These are phyloP conservation scores for Eclectus roratus DNA, from an alignment of 2,113 vertebrate genomes.

Conservation along the genomic window DNA sequence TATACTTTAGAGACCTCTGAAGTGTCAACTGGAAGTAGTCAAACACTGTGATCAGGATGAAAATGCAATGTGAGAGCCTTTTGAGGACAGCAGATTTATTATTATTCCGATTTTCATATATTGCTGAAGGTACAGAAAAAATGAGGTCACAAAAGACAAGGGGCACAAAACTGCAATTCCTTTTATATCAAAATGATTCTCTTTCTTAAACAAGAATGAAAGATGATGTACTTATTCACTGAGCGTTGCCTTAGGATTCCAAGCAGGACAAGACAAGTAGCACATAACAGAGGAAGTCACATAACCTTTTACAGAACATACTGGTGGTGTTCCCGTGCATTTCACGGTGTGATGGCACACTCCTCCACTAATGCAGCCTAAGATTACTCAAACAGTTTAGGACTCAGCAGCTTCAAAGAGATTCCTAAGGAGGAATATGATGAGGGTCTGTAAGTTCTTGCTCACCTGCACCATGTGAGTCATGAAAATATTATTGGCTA, in stretches of 20 bases:
- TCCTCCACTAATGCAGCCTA: background rate
- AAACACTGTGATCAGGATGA: background rate
- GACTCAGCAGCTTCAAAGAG: background rate
- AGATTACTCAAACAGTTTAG: background rate
- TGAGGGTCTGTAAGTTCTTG: background rate
- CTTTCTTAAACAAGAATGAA: background rate
- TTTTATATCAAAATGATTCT: conserved; percentile 11
- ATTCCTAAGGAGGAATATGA: background rate
- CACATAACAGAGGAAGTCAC: background rate
- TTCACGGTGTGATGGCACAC: background rate
- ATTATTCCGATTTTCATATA: background rate
- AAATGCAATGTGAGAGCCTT: background rate
- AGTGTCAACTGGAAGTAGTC: background rate
- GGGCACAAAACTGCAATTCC: conserved; percentile 9
- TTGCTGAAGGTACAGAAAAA: conserved; percentile 18
- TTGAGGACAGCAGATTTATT: background rate
- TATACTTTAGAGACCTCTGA: background rate
- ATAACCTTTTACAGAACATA: background rate
- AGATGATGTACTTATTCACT: background rate
- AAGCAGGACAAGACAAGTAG: background rate
- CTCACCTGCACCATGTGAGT: background rate
- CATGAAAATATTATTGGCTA: background rate
- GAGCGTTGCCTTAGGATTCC: background rate
- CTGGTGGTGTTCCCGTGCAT: background rate
- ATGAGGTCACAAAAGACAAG: background rate